phyloP scores from a whole-genome alignment of 2,888 invertebrate genomes.

The Phrixothrix hirtus region DNA sequence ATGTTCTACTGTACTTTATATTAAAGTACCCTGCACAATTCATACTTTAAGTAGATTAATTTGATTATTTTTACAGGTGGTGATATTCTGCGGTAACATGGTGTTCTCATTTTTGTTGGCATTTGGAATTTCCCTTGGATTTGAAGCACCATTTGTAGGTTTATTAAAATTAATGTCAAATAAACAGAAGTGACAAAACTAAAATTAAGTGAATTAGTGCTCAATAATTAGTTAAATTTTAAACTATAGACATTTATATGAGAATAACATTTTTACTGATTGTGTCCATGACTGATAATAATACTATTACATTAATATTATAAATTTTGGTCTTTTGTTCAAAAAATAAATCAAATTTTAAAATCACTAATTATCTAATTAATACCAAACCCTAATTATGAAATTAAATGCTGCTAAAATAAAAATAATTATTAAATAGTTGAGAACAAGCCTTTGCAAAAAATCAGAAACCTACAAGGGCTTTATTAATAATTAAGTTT shows the following conservation, averaged over 20 bases:
- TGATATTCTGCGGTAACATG: conserved; percentile 75
- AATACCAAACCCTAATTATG: not conserved
- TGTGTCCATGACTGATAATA: not conserved
- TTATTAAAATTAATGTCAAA: conserved; percentile 67
- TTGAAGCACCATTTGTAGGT: conserved; percentile 82
- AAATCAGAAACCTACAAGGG: too few relatives aligned
- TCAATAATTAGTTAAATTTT: not conserved
- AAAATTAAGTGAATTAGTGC: not conserved
- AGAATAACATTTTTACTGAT: not conserved
- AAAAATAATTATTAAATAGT: not conserved
- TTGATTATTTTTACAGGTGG: conserved; percentile 57
- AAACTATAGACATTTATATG: not conserved
- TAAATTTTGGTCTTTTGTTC: not conserved
- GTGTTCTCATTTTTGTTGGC: conserved; percentile 76
- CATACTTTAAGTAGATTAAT: conserved; percentile 13
- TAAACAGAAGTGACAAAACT: not conserved
- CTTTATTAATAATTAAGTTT: too few relatives aligned
- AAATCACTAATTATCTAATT: not conserved
- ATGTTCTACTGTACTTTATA: too few relatives aligned
- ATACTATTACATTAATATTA: not conserved
- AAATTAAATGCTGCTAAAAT: not conserved
- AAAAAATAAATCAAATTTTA: not conserved
- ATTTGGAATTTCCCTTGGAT: conserved; percentile 74
- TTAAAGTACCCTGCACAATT: conserved; percentile 3
- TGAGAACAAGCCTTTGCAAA: too few relatives aligned